A percentile compares a stretch with the other conserved stretches of the same genome.
Evolutionary conservation across 1,140 invertebrate genomes (phyloP).

Genomic region (Bradysia coprophila): DNA sequence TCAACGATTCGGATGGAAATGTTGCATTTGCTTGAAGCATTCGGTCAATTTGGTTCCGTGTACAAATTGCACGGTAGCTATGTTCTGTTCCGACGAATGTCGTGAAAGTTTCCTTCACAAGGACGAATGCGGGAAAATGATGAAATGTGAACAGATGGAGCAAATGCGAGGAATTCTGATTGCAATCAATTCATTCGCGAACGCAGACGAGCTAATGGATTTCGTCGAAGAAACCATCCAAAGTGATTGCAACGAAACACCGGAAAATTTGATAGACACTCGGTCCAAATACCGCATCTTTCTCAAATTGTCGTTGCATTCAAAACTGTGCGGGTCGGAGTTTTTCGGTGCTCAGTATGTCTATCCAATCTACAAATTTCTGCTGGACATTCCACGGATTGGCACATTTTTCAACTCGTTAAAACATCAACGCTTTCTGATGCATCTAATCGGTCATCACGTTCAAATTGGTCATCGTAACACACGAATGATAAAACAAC

Average conservation of each 20-base stretch:
- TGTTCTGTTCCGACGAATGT: constrained; percentile 58
- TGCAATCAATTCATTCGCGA: constrained; percentile 27
- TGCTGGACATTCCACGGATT: constrained; percentile 27
- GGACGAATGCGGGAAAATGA: constrained; percentile 27
- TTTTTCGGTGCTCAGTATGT: neutral
- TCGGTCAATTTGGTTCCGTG: constrained; percentile 44
- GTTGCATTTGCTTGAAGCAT: constrained; percentile 55
- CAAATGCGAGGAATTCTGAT: constrained; percentile 38
- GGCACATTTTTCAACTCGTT: constrained; percentile 51
- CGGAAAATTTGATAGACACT: constrained; percentile 4
- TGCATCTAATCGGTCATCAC: constrained; percentile 55
- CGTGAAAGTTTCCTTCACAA: constrained; percentile 14
- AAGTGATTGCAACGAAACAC: constrained; percentile 30
- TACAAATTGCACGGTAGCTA: constrained; percentile 34
- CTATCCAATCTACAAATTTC: constrained; percentile 18
- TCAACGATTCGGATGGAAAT: constrained; percentile 44
- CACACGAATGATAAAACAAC: neutral
- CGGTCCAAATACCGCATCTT: neutral
- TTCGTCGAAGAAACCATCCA: constrained; percentile 18
- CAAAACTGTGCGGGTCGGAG: neutral
- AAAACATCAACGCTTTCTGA: too few relatives aligned
- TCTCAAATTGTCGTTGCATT: neutral
- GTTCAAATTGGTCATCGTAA: constrained; percentile 25
- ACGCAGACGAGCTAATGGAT: constrained; percentile 26
- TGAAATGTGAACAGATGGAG: constrained; percentile 60